Base-by-base conservation (phyloP, 1,140 invertebrate species). In the Arion vulgaris region DNA sequence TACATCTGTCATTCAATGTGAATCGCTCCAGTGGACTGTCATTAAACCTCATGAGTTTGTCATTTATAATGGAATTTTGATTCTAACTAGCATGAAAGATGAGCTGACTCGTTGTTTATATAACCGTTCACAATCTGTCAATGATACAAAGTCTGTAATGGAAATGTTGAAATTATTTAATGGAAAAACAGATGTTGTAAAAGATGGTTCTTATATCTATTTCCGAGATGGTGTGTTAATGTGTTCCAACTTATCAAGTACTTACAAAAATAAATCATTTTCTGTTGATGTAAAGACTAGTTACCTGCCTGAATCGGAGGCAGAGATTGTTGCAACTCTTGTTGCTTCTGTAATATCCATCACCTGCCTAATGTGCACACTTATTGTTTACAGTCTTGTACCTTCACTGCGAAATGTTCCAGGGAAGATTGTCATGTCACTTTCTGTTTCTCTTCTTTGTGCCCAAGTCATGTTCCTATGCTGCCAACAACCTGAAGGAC, bases 381-480 rank as follows among this genome's bases (percentile, higher is more conserved):
- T 94, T 32, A 11, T 89, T 4, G 88, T 93, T 0, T 93, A 92
- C 79, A 68, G 85, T 5, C 39, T 92, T 0, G 81, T 93, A 0
- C 89, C 92, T 19, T 90, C 91, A 73, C 84, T 93, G 71, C 86
- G 92, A 62, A 94, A 93, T 83, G 82, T 92, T 15, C 93, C 93
- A 5, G 93, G 92, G 4, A 93, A 91, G 79, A 93, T 93, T 84
- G 85, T 94, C 17, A 89, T 93, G 72, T 93, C 91, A 34, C 83
- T 94, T 1, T 91, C 92, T 0, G 86, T 86, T 19, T 88, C 90
- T n/a, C 86, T 94, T 1, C 88, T 93, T 39, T 68, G 92, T 7
- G 92, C 89, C 0, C 93, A 94, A 84, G 49, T 91, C 0, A 82
- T 93, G 23, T 92, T 93, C 74, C 77, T 89, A n/a, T 66, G 82